phyloP scores from a whole-genome alignment of 1,140 invertebrate species.

The Nephila pilipes region DNA sequence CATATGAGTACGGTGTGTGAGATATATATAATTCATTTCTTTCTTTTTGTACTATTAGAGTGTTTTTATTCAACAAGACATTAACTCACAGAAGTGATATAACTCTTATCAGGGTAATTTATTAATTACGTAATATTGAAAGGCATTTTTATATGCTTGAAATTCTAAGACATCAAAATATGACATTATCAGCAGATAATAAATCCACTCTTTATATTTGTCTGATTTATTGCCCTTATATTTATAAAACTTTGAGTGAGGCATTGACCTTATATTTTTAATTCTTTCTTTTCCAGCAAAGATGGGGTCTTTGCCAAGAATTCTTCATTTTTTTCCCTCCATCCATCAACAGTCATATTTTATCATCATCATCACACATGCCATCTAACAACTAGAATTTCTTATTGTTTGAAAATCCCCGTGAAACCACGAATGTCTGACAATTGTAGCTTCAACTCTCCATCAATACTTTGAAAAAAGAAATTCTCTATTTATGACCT shows the following conservation, averaged over 20 bases:
- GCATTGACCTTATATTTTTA: conserved; percentile 10
- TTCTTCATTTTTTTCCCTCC: background rate
- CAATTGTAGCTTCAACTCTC: too few relatives aligned
- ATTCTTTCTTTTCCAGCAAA: background rate
- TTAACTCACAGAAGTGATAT: too few relatives aligned
- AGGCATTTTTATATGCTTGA: too few relatives aligned
- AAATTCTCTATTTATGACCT: too few relatives aligned
- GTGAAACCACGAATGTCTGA: background rate
- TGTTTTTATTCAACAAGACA: too few relatives aligned
- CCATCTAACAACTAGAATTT: background rate
- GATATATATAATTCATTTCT: too few relatives aligned
- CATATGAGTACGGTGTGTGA: too few relatives aligned
- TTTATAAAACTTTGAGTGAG: background rate
- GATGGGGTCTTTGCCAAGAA: background rate
- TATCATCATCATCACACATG: background rate
- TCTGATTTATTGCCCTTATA: background rate
- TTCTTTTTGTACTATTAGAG: too few relatives aligned
- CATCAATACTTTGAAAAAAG: too few relatives aligned
- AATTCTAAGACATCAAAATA: too few relatives aligned
- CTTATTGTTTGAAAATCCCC: background rate
- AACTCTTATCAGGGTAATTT: too few relatives aligned
- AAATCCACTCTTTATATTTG: background rate
- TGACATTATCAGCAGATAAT: background rate
- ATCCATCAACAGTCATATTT: background rate
- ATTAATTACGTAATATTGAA: too few relatives aligned